A percentile compares a stretch with the other conserved stretches of the same genome.
Evolutionary conservation across 2,113 vertebrate genomes (phyloP).

Genomic region (Laticauda laticaudata): DNA sequence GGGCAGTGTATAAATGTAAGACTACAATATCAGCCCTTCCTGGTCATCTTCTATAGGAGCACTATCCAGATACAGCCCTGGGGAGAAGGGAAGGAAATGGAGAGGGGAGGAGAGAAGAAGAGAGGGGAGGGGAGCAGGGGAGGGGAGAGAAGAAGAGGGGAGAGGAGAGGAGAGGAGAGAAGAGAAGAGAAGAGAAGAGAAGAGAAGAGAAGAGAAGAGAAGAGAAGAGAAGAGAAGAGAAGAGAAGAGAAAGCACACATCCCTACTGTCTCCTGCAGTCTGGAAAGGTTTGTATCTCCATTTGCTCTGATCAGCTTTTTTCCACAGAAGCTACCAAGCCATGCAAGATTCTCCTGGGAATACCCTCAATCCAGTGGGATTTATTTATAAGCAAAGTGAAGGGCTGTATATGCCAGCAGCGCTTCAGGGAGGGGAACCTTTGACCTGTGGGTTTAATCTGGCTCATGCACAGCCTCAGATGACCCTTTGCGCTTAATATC

Average conservation of each 20-base stretch:
- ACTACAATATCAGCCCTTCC: background rate
- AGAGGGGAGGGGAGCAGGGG: too few species aligned
- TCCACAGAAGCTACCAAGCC: background rate
- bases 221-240: background rate
- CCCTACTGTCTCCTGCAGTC: background rate
- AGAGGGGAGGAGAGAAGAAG: too few species aligned
- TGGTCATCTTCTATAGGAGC: background rate
- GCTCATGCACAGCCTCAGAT: background rate
- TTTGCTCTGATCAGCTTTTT: background rate
- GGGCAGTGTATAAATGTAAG: background rate
- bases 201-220: too few species aligned
- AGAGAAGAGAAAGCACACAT: background rate
- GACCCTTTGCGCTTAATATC: background rate
- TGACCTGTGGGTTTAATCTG: background rate
- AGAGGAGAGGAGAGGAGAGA: too few species aligned
- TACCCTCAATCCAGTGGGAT: background rate
- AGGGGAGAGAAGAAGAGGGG: too few species aligned
- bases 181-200: too few species aligned
- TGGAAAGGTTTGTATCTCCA: background rate
- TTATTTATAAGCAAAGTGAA: background rate
- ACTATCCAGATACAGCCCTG: background rate
- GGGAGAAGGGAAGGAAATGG: too few species aligned
- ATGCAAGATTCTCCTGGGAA: too few species aligned
- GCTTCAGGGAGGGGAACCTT: background rate
- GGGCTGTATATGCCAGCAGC: background rate